Base-by-base conservation (phyloP, 2,888 invertebrate genomes). In the Cylindroiulus punctatus region DNA sequence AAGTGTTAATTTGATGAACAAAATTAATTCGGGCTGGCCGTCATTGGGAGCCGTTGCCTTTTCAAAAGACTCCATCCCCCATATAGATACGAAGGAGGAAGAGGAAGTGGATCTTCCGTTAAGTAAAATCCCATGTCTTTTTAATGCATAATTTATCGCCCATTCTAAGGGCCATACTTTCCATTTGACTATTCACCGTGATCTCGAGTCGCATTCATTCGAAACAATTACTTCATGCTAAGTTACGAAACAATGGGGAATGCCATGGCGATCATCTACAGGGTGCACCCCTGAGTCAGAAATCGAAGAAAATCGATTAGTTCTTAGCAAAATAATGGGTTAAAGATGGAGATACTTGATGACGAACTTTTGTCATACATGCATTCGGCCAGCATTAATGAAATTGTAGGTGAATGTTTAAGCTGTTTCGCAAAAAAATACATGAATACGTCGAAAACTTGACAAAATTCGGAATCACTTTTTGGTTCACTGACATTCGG, bases 1-100 rank as follows among this genome's bases (percentile, higher is more conserved):
- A 65, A 65, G 65, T 65, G 65, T 65, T 65, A 65, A 65, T 65
- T 65, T 26, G 65, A 65, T 65, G 65, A 65, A 65, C 65, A 65
- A 65, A 65, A 65, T 65, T 65, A 65, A 65, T 65, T 65, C 65
- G 65, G n/a, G 65, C 22, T 65, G 65, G 65, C 65, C 65, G 65
- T 65, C 65, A 65, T 65, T 65, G 65, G 65, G 26, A 22, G 65
- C 26, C 65, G 26, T 65, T 65, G 65, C 65, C 65, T 65, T 65
- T 65, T 65, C 65, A 65, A 65, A 65, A 57, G 44, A 17, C 14
- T 12, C 17, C 17, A 19, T 1, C 52, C 2, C 52, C 12, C 12
- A n/a, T 5, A 22, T 26, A 26, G 10, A 65, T 65, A 0, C 10
- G 65, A 65, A 65, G 26, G 12, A 22, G 65, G 65, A 65, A 65